Evolutionary conservation across 2,888 invertebrate genomes (phyloP), one percentile per base, ranked within the genome.

Genomic region (Tetragonisca angustula): DNA sequence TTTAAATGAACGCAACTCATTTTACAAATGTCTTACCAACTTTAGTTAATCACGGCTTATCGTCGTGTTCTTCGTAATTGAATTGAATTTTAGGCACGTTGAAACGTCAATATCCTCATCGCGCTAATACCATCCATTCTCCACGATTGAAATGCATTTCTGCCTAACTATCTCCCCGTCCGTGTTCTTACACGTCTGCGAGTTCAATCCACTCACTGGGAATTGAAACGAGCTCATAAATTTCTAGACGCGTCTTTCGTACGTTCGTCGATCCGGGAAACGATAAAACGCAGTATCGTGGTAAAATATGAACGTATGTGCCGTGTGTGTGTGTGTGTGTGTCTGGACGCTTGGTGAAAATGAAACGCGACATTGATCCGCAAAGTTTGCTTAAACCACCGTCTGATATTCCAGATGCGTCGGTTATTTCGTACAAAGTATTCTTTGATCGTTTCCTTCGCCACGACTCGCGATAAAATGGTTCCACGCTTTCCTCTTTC

Each of bases 401-500:
- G 50, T 36, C 61, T n/a, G 59, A n/a, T 43, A 43, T 64, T 24
- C 54, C 19, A 32, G n/a, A 64, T 24, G 61, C 50, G 82, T 76
- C 75, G 54, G 82, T 79, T 79, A 82, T 69, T 84, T 84, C 74
- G 65, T 71, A 76, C 56, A 79, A 79, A 32, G 68, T 15, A 50
- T 52, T 59, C 79, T 79, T 79, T 84, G 75, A 84, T 79, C 75
- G 78, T 54, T 27, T 61, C 9, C 52, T 52, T n/a, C 32, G 11
- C 4, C 24, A 32, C 59, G 27, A 24, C 27, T 49, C 36, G 2
- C 67, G 65, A 61, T 43, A 19, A 17, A 59, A 73, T 19, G 32
- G 36, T 36, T 24, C n/a, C 6, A 43, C 56, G 32, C 4, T 27
- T 64, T 36, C 43, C 36, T 52, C 5, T 69, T 49, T 43, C 2